Conservation (phyloP, 2,113 vertebrate species). For the Myiagra hebetior region DNA sequence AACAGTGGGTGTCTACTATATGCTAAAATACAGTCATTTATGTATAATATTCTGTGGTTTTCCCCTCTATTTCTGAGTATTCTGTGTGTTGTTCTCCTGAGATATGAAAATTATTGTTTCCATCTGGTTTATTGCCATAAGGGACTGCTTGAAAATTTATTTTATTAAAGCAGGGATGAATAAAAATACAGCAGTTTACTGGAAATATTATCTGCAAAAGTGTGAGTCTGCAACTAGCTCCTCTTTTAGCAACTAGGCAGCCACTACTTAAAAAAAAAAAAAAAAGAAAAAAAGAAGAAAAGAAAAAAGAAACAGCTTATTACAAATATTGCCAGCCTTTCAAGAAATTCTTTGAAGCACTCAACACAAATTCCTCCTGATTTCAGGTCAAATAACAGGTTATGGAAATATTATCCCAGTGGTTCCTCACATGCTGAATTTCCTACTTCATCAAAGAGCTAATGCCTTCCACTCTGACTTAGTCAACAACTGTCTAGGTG, state of each 20-base stretch:
- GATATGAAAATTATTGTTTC: conserved; percentile 48
- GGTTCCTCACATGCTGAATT: neutral
- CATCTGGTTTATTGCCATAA: conserved; percentile 21
- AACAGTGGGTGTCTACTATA: neutral
- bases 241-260: neutral
- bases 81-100: neutral
- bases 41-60: neutral
- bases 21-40: neutral
- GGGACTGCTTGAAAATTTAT: neutral
- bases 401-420: neutral
- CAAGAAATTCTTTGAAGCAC: neutral
- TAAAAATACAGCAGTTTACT: conserved; percentile 19
- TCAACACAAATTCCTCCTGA: neutral
- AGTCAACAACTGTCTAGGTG: neutral
- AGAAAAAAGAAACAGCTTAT: neutral
- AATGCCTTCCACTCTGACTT: neutral
- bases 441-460: neutral
- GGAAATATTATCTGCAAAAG: neutral
- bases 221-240: neutral
- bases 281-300: too few relatives aligned
- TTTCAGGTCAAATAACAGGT: neutral
- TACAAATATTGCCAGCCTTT: neutral
- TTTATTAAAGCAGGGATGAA: conserved; percentile 43
- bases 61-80: neutral
- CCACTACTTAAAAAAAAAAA: neutral